Conservation (phyloP, 1,140 invertebrate genomes). For the Eufriesea mexicana region DNA sequence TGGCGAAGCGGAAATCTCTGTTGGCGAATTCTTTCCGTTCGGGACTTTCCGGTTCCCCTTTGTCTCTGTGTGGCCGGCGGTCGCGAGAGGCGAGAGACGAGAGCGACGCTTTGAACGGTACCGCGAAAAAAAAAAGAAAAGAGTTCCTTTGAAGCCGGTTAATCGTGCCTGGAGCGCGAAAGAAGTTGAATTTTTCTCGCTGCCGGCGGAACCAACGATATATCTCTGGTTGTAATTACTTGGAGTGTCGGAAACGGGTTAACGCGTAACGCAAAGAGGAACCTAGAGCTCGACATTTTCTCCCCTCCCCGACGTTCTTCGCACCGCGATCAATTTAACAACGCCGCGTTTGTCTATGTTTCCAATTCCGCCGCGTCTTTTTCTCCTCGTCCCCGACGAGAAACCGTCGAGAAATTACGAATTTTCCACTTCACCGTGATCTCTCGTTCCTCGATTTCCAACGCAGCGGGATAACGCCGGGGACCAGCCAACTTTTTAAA, state of each 20-base stretch:
- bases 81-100: constrained; percentile 2
- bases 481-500: too few species aligned
- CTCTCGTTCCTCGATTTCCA: not conserved
- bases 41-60: not conserved
- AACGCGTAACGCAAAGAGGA: constrained; percentile 6
- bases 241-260: constrained; percentile 19
- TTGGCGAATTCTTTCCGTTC: not conserved
- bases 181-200: not conserved
- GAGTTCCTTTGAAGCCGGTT: constrained; percentile 46
- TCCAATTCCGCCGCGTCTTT: not conserved
- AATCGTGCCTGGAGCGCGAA: constrained; percentile 39
- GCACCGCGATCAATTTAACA: not conserved
- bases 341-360: not conserved
- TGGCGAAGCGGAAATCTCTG: not conserved
- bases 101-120: not conserved
- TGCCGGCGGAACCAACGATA: constrained; percentile 38
- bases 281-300: not conserved
- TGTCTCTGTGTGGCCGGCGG: not conserved
- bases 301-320: not conserved
- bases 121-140: not conserved
- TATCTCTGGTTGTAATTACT: constrained; percentile 17
- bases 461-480: too few species aligned
- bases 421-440: constrained; percentile 1
- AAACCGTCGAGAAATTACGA: constrained; percentile 20
- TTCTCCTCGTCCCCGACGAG: not conserved